phyloP scores from a whole-genome alignment of 92 coral and sea anemone genomes.

The Heteractis magnifica region DNA sequence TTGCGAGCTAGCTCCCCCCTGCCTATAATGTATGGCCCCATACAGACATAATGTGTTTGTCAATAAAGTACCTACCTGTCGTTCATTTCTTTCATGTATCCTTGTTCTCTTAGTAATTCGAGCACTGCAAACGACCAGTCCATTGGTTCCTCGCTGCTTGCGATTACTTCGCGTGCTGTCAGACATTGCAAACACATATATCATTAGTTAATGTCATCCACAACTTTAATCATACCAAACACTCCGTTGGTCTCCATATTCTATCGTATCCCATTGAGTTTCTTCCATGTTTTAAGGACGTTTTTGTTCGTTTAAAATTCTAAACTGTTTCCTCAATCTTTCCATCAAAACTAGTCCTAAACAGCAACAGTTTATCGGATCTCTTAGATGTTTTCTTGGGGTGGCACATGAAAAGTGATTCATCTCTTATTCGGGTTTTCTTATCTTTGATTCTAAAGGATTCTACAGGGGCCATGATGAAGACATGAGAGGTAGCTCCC shows the following conservation, averaged over 20 bases:
- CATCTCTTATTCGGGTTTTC: too few relatives aligned
- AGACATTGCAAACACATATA: neutral
- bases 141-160: constrained; percentile 67
- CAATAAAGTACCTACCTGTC: constrained; percentile 59
- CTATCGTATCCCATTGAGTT: neutral
- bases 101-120: constrained; percentile 90
- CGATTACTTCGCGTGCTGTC: constrained; percentile 20
- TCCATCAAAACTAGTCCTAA: too few relatives aligned
- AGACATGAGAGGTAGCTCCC: neutral
- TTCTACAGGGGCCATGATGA: neutral
- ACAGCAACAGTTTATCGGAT: neutral
- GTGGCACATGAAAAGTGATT: too few relatives aligned
- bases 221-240: too few relatives aligned
- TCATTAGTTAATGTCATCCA: too few relatives aligned
- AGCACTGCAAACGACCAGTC: constrained; percentile 99
- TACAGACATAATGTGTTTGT: neutral
- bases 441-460: too few relatives aligned
- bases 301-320: neutral
- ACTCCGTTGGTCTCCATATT: neutral
- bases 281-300: neutral
- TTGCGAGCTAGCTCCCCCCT: neutral
- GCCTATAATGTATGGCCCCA: too few relatives aligned
- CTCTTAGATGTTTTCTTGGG: neutral
- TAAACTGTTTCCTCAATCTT: neutral
- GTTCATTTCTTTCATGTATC: constrained; percentile 81